These are phyloP conservation scores for Leptinotarsa texana DNA, from an alignment of 1,140 invertebrate species.

Conservation along the genomic window DNA sequence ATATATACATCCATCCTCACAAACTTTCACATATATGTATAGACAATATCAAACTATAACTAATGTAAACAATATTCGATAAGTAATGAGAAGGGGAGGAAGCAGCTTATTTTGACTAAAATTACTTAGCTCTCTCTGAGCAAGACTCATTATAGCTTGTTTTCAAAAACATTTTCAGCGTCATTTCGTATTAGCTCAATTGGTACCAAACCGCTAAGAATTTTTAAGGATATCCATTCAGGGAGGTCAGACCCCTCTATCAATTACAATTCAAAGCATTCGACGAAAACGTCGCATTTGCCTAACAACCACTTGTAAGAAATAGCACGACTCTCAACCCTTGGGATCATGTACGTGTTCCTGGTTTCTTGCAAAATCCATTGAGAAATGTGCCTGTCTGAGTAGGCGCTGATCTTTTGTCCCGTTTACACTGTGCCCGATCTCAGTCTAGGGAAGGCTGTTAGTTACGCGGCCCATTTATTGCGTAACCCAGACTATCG, in stretches of 20 bases:
- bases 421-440: background rate
- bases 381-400: constrained; percentile 21
- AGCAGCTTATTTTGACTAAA: too few relatives aligned
- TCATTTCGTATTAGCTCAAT: too few relatives aligned
- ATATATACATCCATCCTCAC: too few relatives aligned
- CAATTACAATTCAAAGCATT: constrained; percentile 24
- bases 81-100: too few relatives aligned
- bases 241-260: background rate
- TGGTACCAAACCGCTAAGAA: too few relatives aligned
- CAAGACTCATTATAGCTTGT: too few relatives aligned
- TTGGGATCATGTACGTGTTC: constrained; percentile 26
- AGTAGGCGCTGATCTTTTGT: constrained; percentile 23
- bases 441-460: background rate
- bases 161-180: too few relatives aligned
- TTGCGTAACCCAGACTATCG: constrained; percentile 15
- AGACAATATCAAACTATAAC: too few relatives aligned
- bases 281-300: background rate
- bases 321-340: constrained; percentile 15
- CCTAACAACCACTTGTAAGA: constrained; percentile 29
- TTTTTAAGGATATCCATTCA: background rate
- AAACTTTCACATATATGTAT: too few relatives aligned
- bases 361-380: constrained; percentile 15
- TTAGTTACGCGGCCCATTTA: constrained; percentile 33
- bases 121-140: too few relatives aligned
- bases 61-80: too few relatives aligned